These are phyloP conservation scores for Sebastes trivittatus DNA, from an alignment of 2,797 vertebrate genomes.

Conservation along the genomic window DNA sequence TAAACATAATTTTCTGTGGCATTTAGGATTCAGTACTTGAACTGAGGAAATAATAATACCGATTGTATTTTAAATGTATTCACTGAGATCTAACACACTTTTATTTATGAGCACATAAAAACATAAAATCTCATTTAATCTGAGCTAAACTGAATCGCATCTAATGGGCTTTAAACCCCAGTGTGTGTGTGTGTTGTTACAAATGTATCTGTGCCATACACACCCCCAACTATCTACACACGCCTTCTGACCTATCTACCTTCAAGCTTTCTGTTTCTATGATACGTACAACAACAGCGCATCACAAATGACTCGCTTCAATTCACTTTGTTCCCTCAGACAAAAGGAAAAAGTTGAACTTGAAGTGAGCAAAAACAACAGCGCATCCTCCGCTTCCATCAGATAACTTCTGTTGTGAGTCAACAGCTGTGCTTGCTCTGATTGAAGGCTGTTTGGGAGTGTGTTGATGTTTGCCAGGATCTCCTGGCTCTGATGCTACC, in stretches of 20 bases:
- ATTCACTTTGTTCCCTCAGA: not conserved
- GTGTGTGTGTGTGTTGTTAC: not conserved
- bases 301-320: not conserved
- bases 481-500: conserved; percentile 30
- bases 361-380: not conserved
- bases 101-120: not conserved
- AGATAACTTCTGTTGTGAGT: not conserved
- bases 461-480: conserved; percentile 26
- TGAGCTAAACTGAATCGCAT: not conserved
- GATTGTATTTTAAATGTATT: not conserved
- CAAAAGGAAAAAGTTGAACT: not conserved
- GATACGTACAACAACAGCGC: not conserved
- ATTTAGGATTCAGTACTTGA: not conserved
- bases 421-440: not conserved
- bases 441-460: not conserved
- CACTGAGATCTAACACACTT: not conserved
- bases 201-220: not conserved
- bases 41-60: not conserved
- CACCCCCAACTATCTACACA: not conserved
- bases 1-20: not conserved
- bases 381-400: not conserved
- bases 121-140: not conserved
- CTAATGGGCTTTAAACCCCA: not conserved
- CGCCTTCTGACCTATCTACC: not conserved
- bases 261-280: not conserved